These are phyloP conservation scores for Priocnemis perturbator DNA, from an alignment of 2,888 invertebrate genomes.

Conservation along the genomic window DNA sequence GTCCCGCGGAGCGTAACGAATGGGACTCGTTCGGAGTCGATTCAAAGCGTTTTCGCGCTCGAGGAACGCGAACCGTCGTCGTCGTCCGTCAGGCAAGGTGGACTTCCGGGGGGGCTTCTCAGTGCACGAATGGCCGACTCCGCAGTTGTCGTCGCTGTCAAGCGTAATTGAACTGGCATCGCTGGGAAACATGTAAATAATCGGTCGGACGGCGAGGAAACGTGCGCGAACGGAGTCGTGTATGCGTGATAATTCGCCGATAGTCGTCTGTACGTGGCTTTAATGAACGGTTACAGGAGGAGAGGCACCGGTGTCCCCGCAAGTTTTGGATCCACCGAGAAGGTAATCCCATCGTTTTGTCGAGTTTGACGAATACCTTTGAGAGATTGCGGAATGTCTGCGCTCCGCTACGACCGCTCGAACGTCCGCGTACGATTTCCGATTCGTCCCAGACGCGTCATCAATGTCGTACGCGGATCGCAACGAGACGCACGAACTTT, in stretches of 20 bases:
- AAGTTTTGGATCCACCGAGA: conserved; percentile 36
- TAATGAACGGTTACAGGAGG: conserved; percentile 35
- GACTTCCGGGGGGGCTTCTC: conserved; percentile 41
- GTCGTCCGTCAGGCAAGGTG: background rate
- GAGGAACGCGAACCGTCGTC: background rate
- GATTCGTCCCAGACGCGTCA: conserved; percentile 8
- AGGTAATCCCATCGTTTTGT: conserved; percentile 39
- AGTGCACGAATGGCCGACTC: conserved; percentile 58
- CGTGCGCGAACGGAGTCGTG: conserved; percentile 24
- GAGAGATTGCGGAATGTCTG: too few species aligned
- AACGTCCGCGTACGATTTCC: background rate
- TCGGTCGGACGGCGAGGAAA: conserved; percentile 9
- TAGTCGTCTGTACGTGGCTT: conserved; percentile 23
- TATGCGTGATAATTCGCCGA: conserved; percentile 38
- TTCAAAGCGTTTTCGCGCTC: conserved; percentile 7
- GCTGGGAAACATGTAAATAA: conserved; percentile 49
- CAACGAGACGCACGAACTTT: conserved; percentile 25
- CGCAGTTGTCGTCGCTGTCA: conserved; percentile 46
- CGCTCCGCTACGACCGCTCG: too few species aligned
- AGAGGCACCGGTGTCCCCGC: conserved; percentile 39
- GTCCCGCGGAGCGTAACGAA: too few species aligned
- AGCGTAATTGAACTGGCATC: conserved; percentile 24
- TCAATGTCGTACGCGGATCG: conserved; percentile 20
- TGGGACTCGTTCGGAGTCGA: too few species aligned
- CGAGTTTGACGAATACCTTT: too few species aligned